phyloP scores from a whole-genome alignment of 2,797 vertebrate species.

The Mormyrus hasselquistii region DNA sequence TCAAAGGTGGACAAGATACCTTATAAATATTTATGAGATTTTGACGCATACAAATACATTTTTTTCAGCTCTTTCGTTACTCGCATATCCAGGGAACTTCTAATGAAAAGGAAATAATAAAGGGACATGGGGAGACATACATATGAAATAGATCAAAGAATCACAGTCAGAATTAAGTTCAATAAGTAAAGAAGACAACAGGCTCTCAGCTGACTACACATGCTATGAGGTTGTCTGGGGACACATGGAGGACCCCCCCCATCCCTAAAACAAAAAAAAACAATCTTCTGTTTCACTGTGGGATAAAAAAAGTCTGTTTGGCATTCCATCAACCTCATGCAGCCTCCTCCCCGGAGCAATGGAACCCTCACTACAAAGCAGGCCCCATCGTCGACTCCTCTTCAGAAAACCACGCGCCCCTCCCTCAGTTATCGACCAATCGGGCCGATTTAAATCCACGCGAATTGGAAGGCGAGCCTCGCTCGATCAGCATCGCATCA shows the following conservation, averaged over 20 bases:
- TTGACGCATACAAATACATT: background rate
- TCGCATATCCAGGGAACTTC: background rate
- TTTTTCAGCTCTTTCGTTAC: background rate
- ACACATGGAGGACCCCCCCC: background rate
- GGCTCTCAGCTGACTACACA: background rate
- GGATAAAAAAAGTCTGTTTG: background rate
- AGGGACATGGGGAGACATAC: background rate
- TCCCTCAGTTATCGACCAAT: constrained; percentile 37
- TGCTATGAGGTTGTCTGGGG: background rate
- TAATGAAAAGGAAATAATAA: background rate
- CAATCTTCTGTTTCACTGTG: background rate
- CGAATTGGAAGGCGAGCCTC: constrained; percentile 23
- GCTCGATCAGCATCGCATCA: constrained; percentile 33
- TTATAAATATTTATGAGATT: background rate
- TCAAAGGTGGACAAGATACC: background rate
- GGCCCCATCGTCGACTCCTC: constrained; percentile 8
- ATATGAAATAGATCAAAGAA: background rate
- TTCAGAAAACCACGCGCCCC: constrained; percentile 22
- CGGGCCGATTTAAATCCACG: constrained; percentile 40
- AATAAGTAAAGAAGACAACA: background rate
- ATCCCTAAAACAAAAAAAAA: background rate
- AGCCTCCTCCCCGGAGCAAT: background rate
- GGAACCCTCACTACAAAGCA: background rate
- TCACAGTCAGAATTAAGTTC: background rate
- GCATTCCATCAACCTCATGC: background rate